Evolutionary conservation across 2,797 vertebrate species (phyloP).

Genomic region (Syngnathus acus): DNA sequence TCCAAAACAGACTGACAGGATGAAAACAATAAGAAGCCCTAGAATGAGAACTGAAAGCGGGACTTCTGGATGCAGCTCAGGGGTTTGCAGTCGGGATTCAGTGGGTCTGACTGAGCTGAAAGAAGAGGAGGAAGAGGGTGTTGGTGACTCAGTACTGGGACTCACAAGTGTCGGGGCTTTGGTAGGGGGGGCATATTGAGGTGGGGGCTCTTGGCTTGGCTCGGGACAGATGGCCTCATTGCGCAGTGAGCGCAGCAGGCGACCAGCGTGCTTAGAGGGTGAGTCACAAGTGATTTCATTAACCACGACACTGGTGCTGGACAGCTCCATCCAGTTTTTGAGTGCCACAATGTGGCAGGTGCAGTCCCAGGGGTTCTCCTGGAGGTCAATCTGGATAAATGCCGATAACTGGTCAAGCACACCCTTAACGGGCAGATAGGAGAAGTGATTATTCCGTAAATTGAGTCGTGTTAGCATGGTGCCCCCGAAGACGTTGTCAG

Average conservation of each 20-base stretch:
- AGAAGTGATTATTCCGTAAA: constrained; percentile 95
- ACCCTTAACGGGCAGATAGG: constrained; percentile 83
- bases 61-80: constrained; percentile 85
- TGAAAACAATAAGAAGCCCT: constrained; percentile 93
- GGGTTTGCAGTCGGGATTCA: constrained; percentile 58
- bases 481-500: constrained; percentile 84
- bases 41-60: constrained; percentile 94
- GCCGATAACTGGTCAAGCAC: constrained; percentile 92
- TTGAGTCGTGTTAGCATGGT: constrained; percentile 93
- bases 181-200: constrained; percentile 51
- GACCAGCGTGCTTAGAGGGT: constrained; percentile 84
- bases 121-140: constrained; percentile 16
- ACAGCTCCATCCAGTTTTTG: constrained; percentile 95
- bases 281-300: constrained; percentile 96
- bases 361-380: constrained; percentile 98
- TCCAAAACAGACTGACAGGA: constrained; percentile 92
- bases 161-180: constrained; percentile 73
- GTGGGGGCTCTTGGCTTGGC: constrained; percentile 70
- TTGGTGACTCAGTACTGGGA: constrained; percentile 69
- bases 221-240: constrained; percentile 92
- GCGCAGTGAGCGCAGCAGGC: constrained; percentile 85
- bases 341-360: constrained; percentile 89
- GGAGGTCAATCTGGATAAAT: constrained; percentile 95
- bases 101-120: constrained; percentile 67
- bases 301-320: constrained; percentile 86